phyloP scores from a whole-genome alignment of 2,888 invertebrate genomes.

The Dryobotodes eremita region DNA sequence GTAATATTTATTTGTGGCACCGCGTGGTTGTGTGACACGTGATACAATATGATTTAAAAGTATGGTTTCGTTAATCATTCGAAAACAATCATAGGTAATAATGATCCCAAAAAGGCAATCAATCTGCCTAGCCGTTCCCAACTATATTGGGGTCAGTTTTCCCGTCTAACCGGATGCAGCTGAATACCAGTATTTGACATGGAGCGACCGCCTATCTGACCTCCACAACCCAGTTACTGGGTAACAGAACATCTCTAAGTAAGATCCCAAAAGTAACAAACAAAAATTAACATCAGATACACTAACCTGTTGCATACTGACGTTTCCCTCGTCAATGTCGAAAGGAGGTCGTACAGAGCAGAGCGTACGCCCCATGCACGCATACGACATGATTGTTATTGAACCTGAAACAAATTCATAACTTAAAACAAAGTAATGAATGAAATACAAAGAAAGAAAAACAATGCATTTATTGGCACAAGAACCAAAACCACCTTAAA shows the following conservation, averaged over 20 bases:
- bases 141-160: not conserved
- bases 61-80: not conserved
- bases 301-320: constrained; percentile 92
- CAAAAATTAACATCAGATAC: not conserved
- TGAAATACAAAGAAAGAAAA: not conserved
- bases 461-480: not conserved
- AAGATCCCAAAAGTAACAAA: not conserved
- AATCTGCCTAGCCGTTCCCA: not conserved
- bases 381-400: constrained; percentile 92
- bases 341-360: constrained; percentile 93
- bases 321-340: constrained; percentile 92
- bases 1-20: not conserved
- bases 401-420: constrained; percentile 83
- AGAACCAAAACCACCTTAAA: not conserved
- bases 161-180: not conserved
- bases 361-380: constrained; percentile 93
- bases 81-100: not conserved
- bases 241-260: not conserved
- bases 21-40: not conserved
- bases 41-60: not conserved
- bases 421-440: not conserved
- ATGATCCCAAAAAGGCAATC: not conserved
- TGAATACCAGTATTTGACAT: not conserved
- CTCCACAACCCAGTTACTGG: not conserved
- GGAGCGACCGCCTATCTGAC: not conserved